phyloP scores from a whole-genome alignment of 2,113 vertebrate genomes.

The Chaetops frenatus region DNA sequence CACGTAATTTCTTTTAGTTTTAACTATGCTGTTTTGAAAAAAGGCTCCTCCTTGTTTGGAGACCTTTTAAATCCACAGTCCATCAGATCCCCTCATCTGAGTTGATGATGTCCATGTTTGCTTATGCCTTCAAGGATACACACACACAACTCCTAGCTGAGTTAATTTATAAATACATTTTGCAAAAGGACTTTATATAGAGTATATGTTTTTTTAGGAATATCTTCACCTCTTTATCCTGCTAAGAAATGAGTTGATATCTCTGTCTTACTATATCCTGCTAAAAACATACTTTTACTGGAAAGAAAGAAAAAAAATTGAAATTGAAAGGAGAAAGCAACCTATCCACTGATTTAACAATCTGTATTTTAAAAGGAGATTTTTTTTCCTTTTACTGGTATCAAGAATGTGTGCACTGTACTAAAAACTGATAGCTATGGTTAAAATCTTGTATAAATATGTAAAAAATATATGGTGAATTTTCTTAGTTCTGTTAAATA shows the following conservation, averaged over 20 bases:
- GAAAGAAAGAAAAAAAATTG: background rate
- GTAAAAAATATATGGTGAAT: background rate
- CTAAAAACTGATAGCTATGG: background rate
- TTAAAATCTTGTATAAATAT: background rate
- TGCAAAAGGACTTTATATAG: background rate
- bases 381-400: background rate
- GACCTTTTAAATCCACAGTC: background rate
- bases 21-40: background rate
- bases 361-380: background rate
- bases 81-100: background rate
- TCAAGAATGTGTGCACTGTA: background rate
- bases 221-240: background rate
- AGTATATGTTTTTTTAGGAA: background rate
- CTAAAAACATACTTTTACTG: background rate
- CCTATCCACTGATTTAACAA: background rate
- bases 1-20: background rate
- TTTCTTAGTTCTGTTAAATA: background rate
- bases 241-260: background rate
- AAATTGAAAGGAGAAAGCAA: background rate
- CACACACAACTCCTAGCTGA: background rate
- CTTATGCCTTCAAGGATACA: background rate
- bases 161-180: background rate
- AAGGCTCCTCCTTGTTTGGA: background rate
- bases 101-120: background rate
- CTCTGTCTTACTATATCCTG: background rate